Percentiles rank a stretch among this genome's conserved stretches.
Conservation (phyloP, 2,113 vertebrate genomes). For the Columba janthina region DNA sequence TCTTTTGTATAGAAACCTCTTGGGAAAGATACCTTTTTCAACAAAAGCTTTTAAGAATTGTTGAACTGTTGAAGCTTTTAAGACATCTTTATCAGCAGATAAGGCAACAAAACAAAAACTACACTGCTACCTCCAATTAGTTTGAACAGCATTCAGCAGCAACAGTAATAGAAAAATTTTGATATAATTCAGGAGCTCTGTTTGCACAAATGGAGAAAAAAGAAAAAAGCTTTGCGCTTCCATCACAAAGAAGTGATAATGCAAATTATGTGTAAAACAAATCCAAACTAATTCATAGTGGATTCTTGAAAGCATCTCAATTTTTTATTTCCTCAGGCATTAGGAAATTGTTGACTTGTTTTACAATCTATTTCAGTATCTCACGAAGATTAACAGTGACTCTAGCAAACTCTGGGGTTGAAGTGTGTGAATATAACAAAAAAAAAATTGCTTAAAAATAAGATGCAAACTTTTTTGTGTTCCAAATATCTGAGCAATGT, state of each 20-base stretch:
- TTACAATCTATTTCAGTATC: background rate
- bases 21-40: background rate
- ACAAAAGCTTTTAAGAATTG: background rate
- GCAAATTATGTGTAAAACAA: background rate
- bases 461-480: background rate
- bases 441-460: background rate
- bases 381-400: background rate
- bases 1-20: background rate
- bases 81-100: background rate
- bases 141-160: background rate
- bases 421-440: background rate
- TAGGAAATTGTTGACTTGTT: background rate
- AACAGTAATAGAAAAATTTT: background rate
- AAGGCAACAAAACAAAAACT: background rate
- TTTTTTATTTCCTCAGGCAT: background rate
- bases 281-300: background rate
- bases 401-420: background rate
- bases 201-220: background rate
- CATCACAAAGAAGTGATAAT: background rate
- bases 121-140: background rate
- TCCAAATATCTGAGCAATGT: background rate
- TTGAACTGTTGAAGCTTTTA: background rate
- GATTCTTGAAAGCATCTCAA: background rate
- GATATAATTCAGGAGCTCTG: background rate
- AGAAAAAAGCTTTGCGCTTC: rapidly evolving